Conservation (phyloP, 2,113 vertebrate genomes). For the Forbesichthys papilliferus region DNA sequence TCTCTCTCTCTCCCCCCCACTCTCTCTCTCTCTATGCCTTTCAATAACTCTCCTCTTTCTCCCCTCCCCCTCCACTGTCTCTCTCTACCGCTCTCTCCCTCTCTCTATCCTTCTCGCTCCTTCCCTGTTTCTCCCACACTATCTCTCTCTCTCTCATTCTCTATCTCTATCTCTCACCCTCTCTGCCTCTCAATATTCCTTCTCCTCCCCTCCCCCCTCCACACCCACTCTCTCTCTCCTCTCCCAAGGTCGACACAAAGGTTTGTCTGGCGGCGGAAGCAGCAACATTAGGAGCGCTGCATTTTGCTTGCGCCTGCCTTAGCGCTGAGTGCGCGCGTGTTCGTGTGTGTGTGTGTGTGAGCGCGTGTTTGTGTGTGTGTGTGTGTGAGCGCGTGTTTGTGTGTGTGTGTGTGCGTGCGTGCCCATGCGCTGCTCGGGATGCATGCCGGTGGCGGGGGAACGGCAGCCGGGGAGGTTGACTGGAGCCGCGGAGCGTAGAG, state of each 20-base stretch:
- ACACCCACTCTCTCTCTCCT: slow-evolving; percentile 16
- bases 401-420: slow-evolving; percentile 33
- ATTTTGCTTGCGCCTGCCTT: slow-evolving; percentile 47
- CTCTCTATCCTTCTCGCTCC: neutral
- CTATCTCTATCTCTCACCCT: neutral
- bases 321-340: neutral
- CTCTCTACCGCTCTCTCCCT: neutral
- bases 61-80: neutral
- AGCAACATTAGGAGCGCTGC: slow-evolving; percentile 62
- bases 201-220: slow-evolving; percentile 12
- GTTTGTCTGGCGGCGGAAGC: slow-evolving; percentile 37
- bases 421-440: slow-evolving; percentile 47
- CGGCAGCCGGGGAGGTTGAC: slow-evolving; percentile 48
- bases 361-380: neutral
- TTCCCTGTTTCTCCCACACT: neutral
- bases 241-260: slow-evolving; percentile 61
- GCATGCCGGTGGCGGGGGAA: slow-evolving; percentile 39
- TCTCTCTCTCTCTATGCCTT: slow-evolving; percentile 8
- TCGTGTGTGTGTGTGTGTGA: neutral
- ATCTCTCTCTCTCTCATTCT: slow-evolving; percentile 6
- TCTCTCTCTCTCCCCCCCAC: slow-evolving; percentile 1
- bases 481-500: slow-evolving; percentile 43
- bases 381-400: neutral
- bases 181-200: slow-evolving; percentile 15
- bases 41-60: slow-evolving; percentile 2